A percentile compares a stretch with the other conserved stretches of the same genome.
These are phyloP conservation scores for Genyomyrus donnyi DNA, from an alignment of 2,113 vertebrate genomes.

Conservation along the genomic window DNA sequence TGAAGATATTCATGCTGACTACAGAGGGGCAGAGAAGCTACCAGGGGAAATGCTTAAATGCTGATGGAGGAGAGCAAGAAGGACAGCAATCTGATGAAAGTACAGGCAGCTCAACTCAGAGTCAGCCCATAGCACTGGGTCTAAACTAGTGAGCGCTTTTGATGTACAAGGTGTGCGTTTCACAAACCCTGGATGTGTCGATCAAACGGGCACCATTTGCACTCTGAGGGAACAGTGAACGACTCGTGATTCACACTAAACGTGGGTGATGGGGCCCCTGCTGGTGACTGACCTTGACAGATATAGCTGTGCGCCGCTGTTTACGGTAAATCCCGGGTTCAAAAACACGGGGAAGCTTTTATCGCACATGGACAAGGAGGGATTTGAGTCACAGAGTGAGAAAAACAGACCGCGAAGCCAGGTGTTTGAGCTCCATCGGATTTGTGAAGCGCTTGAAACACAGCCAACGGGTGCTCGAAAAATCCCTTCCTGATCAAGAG, in stretches of 20 bases:
- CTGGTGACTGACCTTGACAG: background rate
- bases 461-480: background rate
- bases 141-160: background rate
- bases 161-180: background rate
- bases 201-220: background rate
- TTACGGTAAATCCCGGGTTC: background rate
- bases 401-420: background rate
- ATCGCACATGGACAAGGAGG: background rate
- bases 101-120: conserved; percentile 38
- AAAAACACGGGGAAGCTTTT: background rate
- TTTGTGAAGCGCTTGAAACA: background rate
- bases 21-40: conserved; percentile 34
- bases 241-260: background rate
- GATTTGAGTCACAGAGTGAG: background rate
- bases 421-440: background rate
- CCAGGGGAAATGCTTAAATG: conserved; percentile 31
- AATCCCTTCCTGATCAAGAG: background rate
- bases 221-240: background rate
- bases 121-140: conserved; percentile 14
- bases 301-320: background rate
- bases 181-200: background rate
- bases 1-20: conserved; percentile 55
- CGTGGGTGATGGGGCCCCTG: background rate
- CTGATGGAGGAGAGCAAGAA: conserved; percentile 65
- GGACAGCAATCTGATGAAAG: conserved; percentile 57